Evolutionary conservation across 2,113 vertebrate genomes (phyloP).

Genomic region (Aptenodytes forsteri): DNA sequence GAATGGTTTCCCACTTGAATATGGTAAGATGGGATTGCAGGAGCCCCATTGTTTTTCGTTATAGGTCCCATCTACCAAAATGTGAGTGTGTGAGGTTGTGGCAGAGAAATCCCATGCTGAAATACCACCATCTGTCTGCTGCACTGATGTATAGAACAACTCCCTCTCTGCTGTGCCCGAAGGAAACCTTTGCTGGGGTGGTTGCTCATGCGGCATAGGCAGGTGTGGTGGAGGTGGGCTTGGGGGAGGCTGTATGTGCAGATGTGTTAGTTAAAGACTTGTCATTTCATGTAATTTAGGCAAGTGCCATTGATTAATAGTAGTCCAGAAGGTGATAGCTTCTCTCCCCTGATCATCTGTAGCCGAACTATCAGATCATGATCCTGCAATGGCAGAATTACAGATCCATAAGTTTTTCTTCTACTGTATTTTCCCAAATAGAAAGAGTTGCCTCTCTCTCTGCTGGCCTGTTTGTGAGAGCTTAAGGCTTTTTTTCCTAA

Average conservation of each 20-base stretch:
- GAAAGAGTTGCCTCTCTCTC: not conserved
- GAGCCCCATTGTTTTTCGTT: accelerated
- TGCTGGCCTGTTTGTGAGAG: not conserved
- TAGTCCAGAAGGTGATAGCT: not conserved
- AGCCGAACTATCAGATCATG: not conserved
- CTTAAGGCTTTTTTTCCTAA: not conserved
- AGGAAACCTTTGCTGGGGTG: not conserved
- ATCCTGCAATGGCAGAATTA: not conserved
- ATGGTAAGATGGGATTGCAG: not conserved
- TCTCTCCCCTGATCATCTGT: not conserved
- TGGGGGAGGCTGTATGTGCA: too few relatives aligned
- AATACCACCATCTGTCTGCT: not conserved
- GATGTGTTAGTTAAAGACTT: not conserved
- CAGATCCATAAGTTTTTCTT: not conserved
- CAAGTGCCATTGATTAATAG: not conserved
- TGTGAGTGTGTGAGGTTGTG: not conserved
- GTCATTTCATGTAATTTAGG: not conserved
- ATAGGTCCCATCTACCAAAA: not conserved
- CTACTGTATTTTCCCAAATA: not conserved
- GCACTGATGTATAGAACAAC: too few relatives aligned
- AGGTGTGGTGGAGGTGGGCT: not conserved
- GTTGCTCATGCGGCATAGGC: accelerated
- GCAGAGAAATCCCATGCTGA: not conserved
- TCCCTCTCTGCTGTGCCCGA: not conserved
- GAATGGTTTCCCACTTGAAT: not conserved